These are phyloP conservation scores for Cossypha niveicapilla DNA, from an alignment of 2,797 vertebrate genomes.

Conservation along the genomic window DNA sequence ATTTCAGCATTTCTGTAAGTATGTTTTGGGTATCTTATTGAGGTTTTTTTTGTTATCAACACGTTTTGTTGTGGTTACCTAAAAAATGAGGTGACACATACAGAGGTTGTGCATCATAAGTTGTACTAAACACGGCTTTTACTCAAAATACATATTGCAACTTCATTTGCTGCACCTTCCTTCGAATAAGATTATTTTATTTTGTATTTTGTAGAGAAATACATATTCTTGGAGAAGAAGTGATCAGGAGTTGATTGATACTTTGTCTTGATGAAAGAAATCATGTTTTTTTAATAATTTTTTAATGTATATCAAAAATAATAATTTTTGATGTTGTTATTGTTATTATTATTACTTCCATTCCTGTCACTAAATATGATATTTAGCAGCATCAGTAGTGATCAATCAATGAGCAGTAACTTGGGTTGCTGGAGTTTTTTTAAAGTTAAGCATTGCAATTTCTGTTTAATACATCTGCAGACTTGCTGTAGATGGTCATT, in stretches of 20 bases:
- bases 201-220: not conserved
- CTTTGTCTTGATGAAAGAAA: not conserved
- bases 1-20: not conserved
- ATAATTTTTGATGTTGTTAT: not conserved
- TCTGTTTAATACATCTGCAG: constrained; percentile 57
- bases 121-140: not conserved
- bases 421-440: not conserved
- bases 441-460: constrained; percentile 35
- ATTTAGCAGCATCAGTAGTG: not conserved
- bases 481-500: constrained; percentile 59
- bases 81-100: not conserved
- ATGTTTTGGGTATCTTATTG: not conserved
- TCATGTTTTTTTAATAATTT: not conserved
- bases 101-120: not conserved
- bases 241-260: not conserved
- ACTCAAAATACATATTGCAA: not conserved
- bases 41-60: not conserved
- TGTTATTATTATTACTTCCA: not conserved
- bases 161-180: not conserved
- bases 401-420: not conserved
- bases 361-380: not conserved
- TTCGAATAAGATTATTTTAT: not conserved
- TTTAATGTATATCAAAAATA: not conserved
- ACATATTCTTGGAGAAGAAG: not conserved
- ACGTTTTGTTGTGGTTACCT: not conserved